Evolutionary conservation across 1,140 invertebrate genomes (phyloP).

Genomic region (Trinorchestia longiramus): DNA sequence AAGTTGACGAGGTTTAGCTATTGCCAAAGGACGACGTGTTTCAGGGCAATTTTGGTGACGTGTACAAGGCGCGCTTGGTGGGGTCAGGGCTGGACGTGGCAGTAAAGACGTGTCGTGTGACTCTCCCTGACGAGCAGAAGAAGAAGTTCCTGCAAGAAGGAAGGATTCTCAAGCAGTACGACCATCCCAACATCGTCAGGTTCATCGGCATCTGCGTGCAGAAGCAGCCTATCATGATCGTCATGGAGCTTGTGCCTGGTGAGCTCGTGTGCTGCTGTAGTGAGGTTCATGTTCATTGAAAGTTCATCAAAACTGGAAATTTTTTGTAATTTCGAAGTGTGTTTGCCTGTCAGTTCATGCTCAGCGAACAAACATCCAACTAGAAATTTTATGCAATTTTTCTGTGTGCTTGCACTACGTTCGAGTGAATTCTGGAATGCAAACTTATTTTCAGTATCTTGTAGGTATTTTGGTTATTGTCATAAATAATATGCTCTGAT

Average conservation of each 20-base stretch:
- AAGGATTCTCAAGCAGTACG: conserved; percentile 94
- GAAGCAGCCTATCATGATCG: conserved; percentile 98
- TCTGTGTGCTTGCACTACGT: too few relatives aligned
- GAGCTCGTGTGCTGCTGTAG: conserved; percentile 60
- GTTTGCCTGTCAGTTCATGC: too few relatives aligned
- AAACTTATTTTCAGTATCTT: too few relatives aligned
- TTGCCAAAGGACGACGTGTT: conserved; percentile 42
- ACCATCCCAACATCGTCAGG: conserved; percentile 95
- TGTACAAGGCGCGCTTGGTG: conserved; percentile 90
- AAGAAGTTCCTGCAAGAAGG: conserved; percentile 96
- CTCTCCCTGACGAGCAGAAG: conserved; percentile 94
- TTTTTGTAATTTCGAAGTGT: too few relatives aligned
- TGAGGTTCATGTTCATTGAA: too few relatives aligned
- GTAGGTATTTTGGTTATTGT: too few relatives aligned
- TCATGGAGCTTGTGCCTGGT: conserved; percentile 97
- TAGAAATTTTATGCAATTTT: too few relatives aligned
- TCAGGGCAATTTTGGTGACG: conserved; percentile 97
- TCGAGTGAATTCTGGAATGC: too few relatives aligned
- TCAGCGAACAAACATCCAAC: too few relatives aligned
- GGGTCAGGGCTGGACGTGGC: conserved; percentile 88
- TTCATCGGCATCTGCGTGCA: conserved; percentile 98
- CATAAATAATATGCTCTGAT: too few relatives aligned
- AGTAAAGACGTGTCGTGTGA: conserved; percentile 95
- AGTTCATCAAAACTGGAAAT: too few relatives aligned
- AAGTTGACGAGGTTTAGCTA: not conserved